These are phyloP conservation scores for Fopius arisanus DNA, from an alignment of 1,140 invertebrate species.

Conservation along the genomic window DNA sequence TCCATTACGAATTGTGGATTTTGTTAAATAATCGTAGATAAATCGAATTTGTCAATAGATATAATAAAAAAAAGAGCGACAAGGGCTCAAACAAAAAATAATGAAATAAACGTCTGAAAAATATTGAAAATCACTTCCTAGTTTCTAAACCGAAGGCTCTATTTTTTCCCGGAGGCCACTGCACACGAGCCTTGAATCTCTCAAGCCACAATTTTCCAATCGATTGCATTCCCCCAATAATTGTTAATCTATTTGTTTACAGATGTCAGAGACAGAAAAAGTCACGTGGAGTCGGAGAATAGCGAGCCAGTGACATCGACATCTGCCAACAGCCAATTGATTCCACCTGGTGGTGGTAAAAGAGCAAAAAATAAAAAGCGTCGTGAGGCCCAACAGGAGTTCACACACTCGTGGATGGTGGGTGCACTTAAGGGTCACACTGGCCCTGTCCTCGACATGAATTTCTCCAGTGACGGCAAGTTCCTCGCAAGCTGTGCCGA, in stretches of 20 bases:
- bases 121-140: too few relatives aligned
- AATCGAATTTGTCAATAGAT: too few relatives aligned
- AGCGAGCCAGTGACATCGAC: not conserved
- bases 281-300: not conserved
- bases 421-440: constrained; percentile 83
- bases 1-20: too few relatives aligned
- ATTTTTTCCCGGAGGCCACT: too few relatives aligned
- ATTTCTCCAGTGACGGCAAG: constrained; percentile 85
- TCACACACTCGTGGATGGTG: constrained; percentile 77
- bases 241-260: not conserved
- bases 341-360: constrained; percentile 31
- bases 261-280: not conserved
- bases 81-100: too few relatives aligned
- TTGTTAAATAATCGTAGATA: too few relatives aligned
- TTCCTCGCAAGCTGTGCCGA: constrained; percentile 82
- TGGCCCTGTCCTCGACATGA: constrained; percentile 74
- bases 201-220: not conserved
- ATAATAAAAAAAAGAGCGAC: too few relatives aligned
- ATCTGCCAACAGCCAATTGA: not conserved
- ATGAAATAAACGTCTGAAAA: too few relatives aligned
- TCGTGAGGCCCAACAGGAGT: constrained; percentile 59
- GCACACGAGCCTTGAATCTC: not conserved
- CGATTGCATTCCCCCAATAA: not conserved
- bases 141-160: too few relatives aligned
- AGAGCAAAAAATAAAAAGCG: constrained; percentile 55